Percentiles rank a stretch among this genome's conserved stretches.
Evolutionary conservation across 2,888 invertebrate species (phyloP).

Genomic region (Seira ritae): DNA sequence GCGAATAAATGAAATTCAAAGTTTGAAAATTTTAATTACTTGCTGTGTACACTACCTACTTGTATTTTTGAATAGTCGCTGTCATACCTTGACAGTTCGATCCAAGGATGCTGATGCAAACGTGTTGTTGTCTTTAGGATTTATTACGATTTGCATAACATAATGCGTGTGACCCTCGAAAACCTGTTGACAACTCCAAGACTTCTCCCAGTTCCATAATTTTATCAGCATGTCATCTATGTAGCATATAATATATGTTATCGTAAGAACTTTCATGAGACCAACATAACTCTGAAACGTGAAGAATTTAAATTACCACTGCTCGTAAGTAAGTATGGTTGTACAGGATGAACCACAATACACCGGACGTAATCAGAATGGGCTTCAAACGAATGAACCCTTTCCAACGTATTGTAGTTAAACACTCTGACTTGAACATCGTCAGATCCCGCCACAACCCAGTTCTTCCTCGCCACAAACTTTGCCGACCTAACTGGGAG

Average conservation of each 20-base stretch:
- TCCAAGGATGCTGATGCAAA: conserved; percentile 99
- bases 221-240: conserved; percentile 98
- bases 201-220: conserved; percentile 99
- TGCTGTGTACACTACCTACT: too few relatives aligned
- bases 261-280: conserved; percentile 24
- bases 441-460: conserved; percentile 98
- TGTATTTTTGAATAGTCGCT: not conserved
- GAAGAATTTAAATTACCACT: conserved; percentile 84
- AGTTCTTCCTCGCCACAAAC: conserved; percentile 98
- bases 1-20: too few relatives aligned
- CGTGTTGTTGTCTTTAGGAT: conserved; percentile 99
- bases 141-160: conserved; percentile 99
- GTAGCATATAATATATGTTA: conserved; percentile 65
- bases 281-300: not conserved
- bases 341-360: conserved; percentile 97
- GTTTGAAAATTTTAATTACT: too few relatives aligned
- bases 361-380: conserved; percentile 98
- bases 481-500: conserved; percentile 96
- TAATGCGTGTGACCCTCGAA: conserved; percentile 99
- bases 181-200: conserved; percentile 98
- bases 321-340: conserved; percentile 96
- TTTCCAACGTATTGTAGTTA: conserved; percentile 98
- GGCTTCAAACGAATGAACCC: conserved; percentile 97
- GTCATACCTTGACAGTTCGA: conserved; percentile 90
- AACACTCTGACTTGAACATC: conserved; percentile 96